phyloP scores from a whole-genome alignment of 2,113 vertebrate species.

The Ceyx cyanopectus region DNA sequence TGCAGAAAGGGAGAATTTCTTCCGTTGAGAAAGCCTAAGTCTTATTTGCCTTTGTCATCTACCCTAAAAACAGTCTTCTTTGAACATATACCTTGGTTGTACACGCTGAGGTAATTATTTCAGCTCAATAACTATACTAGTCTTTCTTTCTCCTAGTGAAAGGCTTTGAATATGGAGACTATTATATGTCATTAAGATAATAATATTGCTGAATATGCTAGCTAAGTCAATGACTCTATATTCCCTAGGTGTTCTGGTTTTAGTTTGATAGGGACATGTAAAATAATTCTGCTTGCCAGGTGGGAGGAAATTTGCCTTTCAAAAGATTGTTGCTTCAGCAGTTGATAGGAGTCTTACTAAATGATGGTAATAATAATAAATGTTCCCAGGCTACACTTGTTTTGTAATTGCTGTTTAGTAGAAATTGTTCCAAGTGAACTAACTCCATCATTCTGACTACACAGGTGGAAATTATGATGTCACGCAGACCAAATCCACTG shows the following conservation, averaged over 20 bases:
- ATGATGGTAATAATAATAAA: not conserved
- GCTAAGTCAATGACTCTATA: not conserved
- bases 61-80: not conserved
- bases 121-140: not conserved
- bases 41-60: not conserved
- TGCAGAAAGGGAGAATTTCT: not conserved
- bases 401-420: not conserved
- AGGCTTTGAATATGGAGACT: conserved; percentile 17
- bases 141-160: not conserved
- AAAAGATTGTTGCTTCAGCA: not conserved
- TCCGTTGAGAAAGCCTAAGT: not conserved
- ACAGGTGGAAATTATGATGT: not conserved
- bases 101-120: not conserved
- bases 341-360: not conserved
- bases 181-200: conserved; percentile 56
- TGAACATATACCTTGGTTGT: not conserved
- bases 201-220: conserved; percentile 3
- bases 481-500: not conserved
- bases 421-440: not conserved
- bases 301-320: conserved; percentile 49
- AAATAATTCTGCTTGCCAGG: not conserved
- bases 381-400: not conserved
- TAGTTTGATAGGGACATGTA: not conserved
- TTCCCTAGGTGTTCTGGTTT: conserved; percentile 4
- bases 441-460: not conserved